A percentile compares a stretch with the other conserved stretches of the same genome.
phyloP scores from a whole-genome alignment of 2,888 invertebrate species.

The Drosophila emarginata region DNA sequence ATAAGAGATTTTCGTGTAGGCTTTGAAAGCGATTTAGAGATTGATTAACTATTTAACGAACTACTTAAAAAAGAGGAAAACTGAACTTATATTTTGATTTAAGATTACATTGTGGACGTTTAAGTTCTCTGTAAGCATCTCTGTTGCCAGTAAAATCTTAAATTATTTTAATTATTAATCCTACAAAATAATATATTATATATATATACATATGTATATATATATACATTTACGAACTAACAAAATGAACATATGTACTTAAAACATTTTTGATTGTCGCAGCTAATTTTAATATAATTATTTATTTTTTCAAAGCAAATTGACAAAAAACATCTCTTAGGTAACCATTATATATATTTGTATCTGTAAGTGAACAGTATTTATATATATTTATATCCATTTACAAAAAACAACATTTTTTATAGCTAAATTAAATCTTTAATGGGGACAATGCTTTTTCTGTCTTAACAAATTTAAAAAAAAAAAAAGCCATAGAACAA shows the following conservation, averaged over 20 bases:
- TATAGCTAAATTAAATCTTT: conserved; percentile 74
- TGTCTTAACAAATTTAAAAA: conserved; percentile 52
- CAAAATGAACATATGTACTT: conserved; percentile 66
- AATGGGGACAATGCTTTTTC: conserved; percentile 65
- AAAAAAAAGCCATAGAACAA: conserved; percentile 5
- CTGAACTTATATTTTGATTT: background rate
- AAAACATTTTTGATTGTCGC: conserved; percentile 54
- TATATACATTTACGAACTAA: conserved; percentile 6
- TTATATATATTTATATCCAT: conserved; percentile 72
- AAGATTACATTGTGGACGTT: background rate
- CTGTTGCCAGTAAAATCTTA: conserved; percentile 25
- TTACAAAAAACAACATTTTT: conserved; percentile 60
- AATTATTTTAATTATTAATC: conserved; percentile 29
- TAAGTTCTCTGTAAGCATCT: conserved; percentile 2
- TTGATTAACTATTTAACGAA: conserved; percentile 27
- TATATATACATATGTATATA: background rate
- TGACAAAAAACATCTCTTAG: conserved; percentile 45
- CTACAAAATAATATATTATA: background rate
- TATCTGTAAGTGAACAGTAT: conserved; percentile 75
- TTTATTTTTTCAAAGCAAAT: conserved; percentile 49
- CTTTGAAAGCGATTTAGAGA: conserved; percentile 33
- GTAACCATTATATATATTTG: conserved; percentile 61
- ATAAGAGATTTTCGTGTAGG: conserved; percentile 39
- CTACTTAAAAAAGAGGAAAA: conserved; percentile 13
- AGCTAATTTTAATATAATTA: conserved; percentile 44